Conservation (phyloP, 2,113 vertebrate genomes). For the Rhinichthys klamathensis region DNA sequence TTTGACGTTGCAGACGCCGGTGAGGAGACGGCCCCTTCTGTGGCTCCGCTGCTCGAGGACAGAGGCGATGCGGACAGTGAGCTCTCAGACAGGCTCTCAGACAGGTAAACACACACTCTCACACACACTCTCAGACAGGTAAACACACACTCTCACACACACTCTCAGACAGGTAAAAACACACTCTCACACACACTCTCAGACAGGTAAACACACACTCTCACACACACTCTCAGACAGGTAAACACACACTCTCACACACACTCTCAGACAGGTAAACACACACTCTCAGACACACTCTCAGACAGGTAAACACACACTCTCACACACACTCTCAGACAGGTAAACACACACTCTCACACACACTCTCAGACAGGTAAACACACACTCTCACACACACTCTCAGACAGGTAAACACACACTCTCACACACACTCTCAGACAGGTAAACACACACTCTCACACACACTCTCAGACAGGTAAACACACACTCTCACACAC, state of each 20-base stretch:
- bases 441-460: neutral
- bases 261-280: no score
- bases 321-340: no score
- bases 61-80: conserved; percentile 83
- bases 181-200: no score
- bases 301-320: neutral
- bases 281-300: no score
- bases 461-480: neutral
- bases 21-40: conserved; percentile 71
- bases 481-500: neutral
- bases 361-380: no score
- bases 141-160: neutral
- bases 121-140: neutral
- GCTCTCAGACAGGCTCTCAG: no score
- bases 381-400: no score
- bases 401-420: no score
- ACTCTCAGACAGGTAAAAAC: no score
- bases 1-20: conserved; percentile 42
- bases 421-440: no score
- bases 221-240: no score
- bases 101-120: neutral
- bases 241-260: neutral
- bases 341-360: no score
- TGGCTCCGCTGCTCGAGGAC: conserved; percentile 78
- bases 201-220: neutral